phyloP scores from a whole-genome alignment of 2,797 vertebrate genomes.

The Artibeus lituratus region DNA sequence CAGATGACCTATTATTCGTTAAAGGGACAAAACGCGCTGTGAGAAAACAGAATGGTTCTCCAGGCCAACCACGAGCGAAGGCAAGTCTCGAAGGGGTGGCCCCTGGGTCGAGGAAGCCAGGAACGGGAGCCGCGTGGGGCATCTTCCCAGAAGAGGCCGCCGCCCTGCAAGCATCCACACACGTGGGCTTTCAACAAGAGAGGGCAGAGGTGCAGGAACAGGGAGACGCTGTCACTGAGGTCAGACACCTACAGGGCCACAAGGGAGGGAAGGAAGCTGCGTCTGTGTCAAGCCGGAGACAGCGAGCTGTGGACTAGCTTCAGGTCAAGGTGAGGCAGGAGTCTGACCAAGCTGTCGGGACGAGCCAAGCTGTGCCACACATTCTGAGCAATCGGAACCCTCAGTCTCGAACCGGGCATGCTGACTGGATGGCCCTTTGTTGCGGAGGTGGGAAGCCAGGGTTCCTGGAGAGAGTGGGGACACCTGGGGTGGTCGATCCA shows the following conservation, averaged over 20 bases:
- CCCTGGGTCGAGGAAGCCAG: accelerated
- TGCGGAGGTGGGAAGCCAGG: too few species aligned
- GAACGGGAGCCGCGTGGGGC: not conserved
- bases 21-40: not conserved
- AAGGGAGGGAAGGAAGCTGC: not conserved
- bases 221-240: not conserved
- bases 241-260: not conserved
- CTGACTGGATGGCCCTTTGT: not conserved
- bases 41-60: not conserved
- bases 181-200: not conserved
- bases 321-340: not conserved
- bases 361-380: not conserved
- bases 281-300: not conserved
- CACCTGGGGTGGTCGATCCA: accelerated
- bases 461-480: accelerated
- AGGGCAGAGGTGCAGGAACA: accelerated
- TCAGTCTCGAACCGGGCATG: not conserved
- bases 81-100: too few species aligned
- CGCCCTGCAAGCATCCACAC: not conserved
- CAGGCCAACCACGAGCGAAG: not conserved
- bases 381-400: not conserved
- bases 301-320: not conserved
- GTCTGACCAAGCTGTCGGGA: not conserved
- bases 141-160: not conserved
- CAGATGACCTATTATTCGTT: not conserved